Evolutionary conservation across 2,113 vertebrate genomes (phyloP).

Genomic region (Nothoprocta perdicaria): DNA sequence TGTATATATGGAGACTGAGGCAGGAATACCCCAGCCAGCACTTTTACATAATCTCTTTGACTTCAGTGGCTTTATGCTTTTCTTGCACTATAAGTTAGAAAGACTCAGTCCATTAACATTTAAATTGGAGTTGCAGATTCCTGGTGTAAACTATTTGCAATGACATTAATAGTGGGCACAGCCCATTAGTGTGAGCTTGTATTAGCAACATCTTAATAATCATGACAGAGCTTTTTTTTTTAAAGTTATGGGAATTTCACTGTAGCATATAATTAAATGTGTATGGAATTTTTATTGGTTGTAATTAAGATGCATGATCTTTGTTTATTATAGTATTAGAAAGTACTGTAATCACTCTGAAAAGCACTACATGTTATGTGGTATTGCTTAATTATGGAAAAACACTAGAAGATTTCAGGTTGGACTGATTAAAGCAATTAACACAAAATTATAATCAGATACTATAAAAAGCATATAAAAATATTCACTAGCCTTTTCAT

Average conservation of each 20-base stretch:
- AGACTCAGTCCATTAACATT: slow-evolving; percentile 65
- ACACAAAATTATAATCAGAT: slow-evolving; percentile 42
- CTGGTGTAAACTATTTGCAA: slow-evolving; percentile 45
- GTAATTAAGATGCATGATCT: slow-evolving; percentile 79
- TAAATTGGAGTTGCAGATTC: slow-evolving; percentile 53
- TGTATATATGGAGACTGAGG: background rate
- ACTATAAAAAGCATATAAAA: slow-evolving; percentile 67
- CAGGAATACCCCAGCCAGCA: background rate
- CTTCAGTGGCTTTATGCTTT: slow-evolving; percentile 17
- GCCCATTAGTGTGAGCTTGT: slow-evolving; percentile 63
- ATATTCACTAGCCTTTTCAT: slow-evolving; percentile 48
- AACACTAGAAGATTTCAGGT: slow-evolving; percentile 61
- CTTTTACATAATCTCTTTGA: slow-evolving; percentile 23
- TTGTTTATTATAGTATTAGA: slow-evolving; percentile 74
- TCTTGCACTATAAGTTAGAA: slow-evolving; percentile 36
- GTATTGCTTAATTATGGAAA: slow-evolving; percentile 75
- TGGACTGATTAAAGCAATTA: slow-evolving; percentile 76
- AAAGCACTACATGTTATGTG: slow-evolving; percentile 59
- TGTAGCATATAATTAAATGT: slow-evolving; percentile 78
- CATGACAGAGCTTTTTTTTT: slow-evolving; percentile 39
- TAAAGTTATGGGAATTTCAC: slow-evolving; percentile 73
- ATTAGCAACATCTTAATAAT: slow-evolving; percentile 62
- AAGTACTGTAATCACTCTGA: slow-evolving; percentile 52
- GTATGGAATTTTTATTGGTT: slow-evolving; percentile 76
- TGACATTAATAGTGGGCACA: slow-evolving; percentile 64